Evolutionary conservation across 2,888 invertebrate genomes (phyloP), one percentile per base, ranked within the genome.

Genomic region (Ophioninae sp.): DNA sequence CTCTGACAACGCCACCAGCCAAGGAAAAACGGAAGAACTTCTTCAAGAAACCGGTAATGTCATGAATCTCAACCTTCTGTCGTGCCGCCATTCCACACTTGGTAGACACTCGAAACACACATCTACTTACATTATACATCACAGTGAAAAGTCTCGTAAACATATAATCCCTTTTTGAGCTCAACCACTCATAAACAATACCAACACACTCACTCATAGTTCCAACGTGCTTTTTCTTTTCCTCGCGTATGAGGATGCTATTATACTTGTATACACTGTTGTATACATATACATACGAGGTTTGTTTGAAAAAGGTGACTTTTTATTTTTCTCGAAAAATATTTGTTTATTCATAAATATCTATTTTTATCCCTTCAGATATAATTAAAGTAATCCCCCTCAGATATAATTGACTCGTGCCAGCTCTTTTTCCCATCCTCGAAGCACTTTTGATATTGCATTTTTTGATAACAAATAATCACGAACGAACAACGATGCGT

Each of bases 11-110:
- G 81, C 98, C 98, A 81, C 96, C 98, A 83, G 96, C 97, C 90
- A 99, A 99, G 94, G 98, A 99, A 93, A 99, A 99, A 93, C 96
- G 99, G 91, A 99, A 99, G 94, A 97, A 98, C 74, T 99, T 99
- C 95, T 99, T 99, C 94, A 99, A 99, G 94, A 99, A 99, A 94
- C 92, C 93, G 92, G 93, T 93, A 91, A 92, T 90, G 86, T 83
- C 85, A 79, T 83, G 68, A 79, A 73, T 76, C 63, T 61, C 20
- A 56, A 30, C 30, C 9, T 37, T 64, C 51, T 73, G 20, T 13
- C n/a, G 22, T 9, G 22, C 37, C 6, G 20, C 13, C 63, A 39
- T 68, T 65, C 68, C 30, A 22, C 61, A 78, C 58, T 56, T 20
- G 20, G n/a, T 41, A 41, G 22, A 64, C 23, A 68, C 59, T 74